phyloP scores from a whole-genome alignment of 2,888 invertebrate genomes.

The Exephanes ischioxanthus region DNA sequence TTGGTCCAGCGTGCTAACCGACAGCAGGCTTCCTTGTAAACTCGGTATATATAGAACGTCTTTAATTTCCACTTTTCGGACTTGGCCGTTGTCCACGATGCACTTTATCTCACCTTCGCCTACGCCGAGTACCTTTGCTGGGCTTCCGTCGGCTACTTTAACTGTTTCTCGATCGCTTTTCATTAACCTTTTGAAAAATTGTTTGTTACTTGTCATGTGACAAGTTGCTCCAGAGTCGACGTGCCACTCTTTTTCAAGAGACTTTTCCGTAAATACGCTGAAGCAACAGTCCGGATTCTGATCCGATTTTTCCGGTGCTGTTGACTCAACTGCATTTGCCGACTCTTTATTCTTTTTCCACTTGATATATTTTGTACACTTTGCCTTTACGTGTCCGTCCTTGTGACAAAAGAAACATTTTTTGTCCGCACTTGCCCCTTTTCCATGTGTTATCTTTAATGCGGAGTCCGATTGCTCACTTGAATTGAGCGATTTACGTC shows the following conservation, averaged over 20 bases:
- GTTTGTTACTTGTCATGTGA: conserved; percentile 66
- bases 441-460: conserved; percentile 5
- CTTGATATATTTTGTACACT: conserved; percentile 54
- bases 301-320: background rate
- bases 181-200: conserved; percentile 53
- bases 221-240: conserved; percentile 69
- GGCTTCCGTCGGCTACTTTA: conserved; percentile 59
- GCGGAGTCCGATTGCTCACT: conserved; percentile 20
- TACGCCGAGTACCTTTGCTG: conserved; percentile 44
- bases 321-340: background rate
- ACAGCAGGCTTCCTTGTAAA: conserved; percentile 60
- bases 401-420: conserved; percentile 62
- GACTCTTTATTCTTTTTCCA: conserved; percentile 59
- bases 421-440: background rate
- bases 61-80: conserved; percentile 42
- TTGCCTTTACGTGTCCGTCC: conserved; percentile 53
- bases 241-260: conserved; percentile 42
- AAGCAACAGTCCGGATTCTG: background rate
- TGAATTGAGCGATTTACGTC: conserved; percentile 37
- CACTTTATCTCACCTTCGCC: conserved; percentile 60
- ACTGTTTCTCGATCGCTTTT: conserved; percentile 27
- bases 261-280: background rate
- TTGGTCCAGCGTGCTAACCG: conserved; percentile 60
- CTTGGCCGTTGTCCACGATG: conserved; percentile 10
- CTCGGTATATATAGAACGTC: conserved; percentile 65